phyloP scores from a whole-genome alignment of 1,140 invertebrate genomes.

The Sitobion miscanthi region DNA sequence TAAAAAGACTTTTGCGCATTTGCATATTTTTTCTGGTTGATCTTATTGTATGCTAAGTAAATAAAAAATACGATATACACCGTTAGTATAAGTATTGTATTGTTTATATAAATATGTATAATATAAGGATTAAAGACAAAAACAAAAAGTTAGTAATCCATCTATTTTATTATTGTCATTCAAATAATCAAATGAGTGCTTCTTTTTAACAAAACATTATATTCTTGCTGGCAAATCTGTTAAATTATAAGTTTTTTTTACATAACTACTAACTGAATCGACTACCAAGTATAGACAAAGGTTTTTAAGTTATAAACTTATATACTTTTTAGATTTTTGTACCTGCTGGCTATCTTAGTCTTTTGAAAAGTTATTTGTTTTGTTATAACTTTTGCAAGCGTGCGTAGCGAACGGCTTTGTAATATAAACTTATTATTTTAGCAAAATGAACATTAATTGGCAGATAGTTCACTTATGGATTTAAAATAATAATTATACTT shows the following conservation, averaged over 20 bases:
- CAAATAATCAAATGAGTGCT: background rate
- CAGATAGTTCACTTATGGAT: background rate
- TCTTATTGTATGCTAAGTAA: background rate
- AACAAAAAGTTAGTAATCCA: background rate
- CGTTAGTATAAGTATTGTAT: background rate
- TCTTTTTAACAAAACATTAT: background rate
- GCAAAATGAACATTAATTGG: background rate
- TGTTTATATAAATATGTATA: too few relatives aligned
- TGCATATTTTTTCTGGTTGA: background rate
- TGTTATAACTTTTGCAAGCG: background rate
- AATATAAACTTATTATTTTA: background rate
- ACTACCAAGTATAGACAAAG: background rate
- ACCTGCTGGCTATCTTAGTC: background rate
- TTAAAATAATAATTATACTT: too few relatives aligned
- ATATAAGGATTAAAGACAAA: background rate
- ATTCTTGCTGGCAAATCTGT: background rate
- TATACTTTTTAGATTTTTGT: background rate
- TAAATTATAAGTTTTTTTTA: background rate
- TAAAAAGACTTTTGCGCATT: background rate
- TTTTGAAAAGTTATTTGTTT: background rate
- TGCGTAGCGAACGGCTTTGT: background rate
- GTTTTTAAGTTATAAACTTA: background rate
- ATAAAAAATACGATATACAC: background rate
- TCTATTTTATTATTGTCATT: background rate
- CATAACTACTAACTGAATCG: background rate